Base-by-base conservation (phyloP, 2,113 vertebrate species). In the Elephas maximus region DNA sequence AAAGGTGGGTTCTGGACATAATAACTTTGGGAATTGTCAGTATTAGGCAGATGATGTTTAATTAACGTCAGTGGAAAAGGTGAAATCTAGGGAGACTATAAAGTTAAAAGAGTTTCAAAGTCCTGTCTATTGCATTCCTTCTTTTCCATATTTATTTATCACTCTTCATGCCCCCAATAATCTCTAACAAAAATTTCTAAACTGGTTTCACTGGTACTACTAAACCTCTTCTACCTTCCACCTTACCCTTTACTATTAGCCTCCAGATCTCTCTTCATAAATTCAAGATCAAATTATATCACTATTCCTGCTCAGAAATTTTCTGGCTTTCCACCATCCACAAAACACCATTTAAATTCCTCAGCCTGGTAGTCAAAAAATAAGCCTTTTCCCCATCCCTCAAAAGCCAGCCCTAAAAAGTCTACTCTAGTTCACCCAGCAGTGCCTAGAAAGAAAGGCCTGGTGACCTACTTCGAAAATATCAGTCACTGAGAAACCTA, bases 311-410 rank as follows among this genome's bases (percentile, higher is more conserved):
- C 73, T 85, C n/a, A 85, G 73, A 80, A 81, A 67, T 81, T 80
- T 94, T 86, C 76, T 81, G 57, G 45, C 41, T 92, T 90, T 37
- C 65, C 41, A 85, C 7, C 63, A 80, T 48, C 28, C 30, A 85
- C 5, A 67, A 15, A 94, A 85, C 21, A 94, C 62, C 24, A 91
- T 81, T 96, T 81, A 82, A 86, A 30, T 74, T 85, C 8, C 65
- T 89, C 67, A 63, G 24, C 60, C 81, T 86, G 41, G 79, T 1
- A 76, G 24, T 41, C 51, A 76, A 78, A 33, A 94, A 94, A 79
- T 69, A 88, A 91, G 44, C 6, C 51, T 84, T 88, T 73, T 82
- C 62, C 77, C 4, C 8, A 77, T 5, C 23, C 23, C 23, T 67
- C 44, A 90, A 53, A 23, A 79, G 12, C n/a, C 14, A 79, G 17